Evolutionary conservation across 2,113 vertebrate species (phyloP).

Genomic region (Barbus barbus): DNA sequence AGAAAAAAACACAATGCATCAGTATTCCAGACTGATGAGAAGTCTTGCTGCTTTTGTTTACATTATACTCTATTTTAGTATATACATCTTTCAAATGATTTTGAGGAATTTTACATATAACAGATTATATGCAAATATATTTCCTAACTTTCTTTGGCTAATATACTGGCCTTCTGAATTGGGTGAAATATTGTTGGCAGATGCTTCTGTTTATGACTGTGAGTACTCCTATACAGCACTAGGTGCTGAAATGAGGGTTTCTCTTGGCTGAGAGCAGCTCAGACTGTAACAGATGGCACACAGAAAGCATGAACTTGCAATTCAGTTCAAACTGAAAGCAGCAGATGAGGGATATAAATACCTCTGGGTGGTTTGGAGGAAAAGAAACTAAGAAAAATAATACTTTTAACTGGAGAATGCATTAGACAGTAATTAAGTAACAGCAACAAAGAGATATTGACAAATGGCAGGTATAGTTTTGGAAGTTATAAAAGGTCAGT

Average conservation of each 20-base stretch:
- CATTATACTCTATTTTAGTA: neutral
- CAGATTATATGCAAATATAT: neutral
- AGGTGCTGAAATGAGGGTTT: constrained; percentile 9
- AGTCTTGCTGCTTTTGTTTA: neutral
- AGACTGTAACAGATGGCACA: constrained; percentile 43
- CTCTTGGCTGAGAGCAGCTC: neutral
- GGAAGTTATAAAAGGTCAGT: neutral
- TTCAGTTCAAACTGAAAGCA: constrained; percentile 39
- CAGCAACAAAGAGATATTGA: neutral
- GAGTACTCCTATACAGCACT: neutral
- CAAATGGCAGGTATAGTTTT: neutral
- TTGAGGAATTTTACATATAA: neutral
- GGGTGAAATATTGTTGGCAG: constrained; percentile 2
- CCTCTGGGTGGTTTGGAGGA: constrained; percentile 32
- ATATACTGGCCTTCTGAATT: neutral
- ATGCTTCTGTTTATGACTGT: neutral
- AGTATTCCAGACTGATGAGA: neutral
- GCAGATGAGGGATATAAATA: constrained; percentile 55
- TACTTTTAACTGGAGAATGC: neutral
- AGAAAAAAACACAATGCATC: neutral
- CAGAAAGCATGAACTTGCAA: constrained; percentile 44
- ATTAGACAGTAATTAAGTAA: constrained; percentile 3
- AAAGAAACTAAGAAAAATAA: constrained; percentile 1
- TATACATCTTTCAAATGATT: neutral
- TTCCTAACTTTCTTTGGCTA: neutral